Base-by-base conservation (phyloP, 2,797 vertebrate species). In the Otolemur crassicaudatus region DNA sequence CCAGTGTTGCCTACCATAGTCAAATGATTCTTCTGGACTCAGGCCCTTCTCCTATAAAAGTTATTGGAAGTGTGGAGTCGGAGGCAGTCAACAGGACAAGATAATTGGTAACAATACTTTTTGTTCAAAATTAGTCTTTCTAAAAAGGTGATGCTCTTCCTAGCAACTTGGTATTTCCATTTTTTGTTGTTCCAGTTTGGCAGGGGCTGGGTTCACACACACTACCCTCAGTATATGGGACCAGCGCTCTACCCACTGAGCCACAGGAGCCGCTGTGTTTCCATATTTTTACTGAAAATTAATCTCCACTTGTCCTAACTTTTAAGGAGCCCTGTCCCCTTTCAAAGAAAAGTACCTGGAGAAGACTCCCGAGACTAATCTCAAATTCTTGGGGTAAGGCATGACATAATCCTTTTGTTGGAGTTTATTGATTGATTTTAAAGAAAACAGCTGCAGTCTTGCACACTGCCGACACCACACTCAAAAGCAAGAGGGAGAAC, bases 401-500 rank as follows among this genome's bases (percentile, higher is more conserved):
- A 79, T 65, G 17, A 90, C 80, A 79, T 0, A 1, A 76, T 90
- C 25, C 27, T 83, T 92, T 83, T 63, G 23, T 49, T 70, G 22
- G 37, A 83, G 69, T 95, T 61, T 69, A 67, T 5, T 40, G 56
- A 93, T 8, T 70, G 63, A 60, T 80, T 85, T 53, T 63, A 93
- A 95, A 92, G 63, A 37, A 61, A 75, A 46, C 1, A 3, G 31
- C 40, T 87, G 12, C n/a, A 49, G 40, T 75, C 13, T 56, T 56
- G 49, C 58, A 69, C 70, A 56, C 8, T 2, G 7, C 11, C 2
- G 10, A 49, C n/a, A 16, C 27, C 58, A 77, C 69, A 31, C 49
- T 91, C 90, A 92, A 87, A 77, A 87, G 43, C 53, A 86, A 91
- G 72, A 85, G 2, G 0, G 60, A 94, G 95, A 82, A 75, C 14